Evolutionary conservation across 1,140 invertebrate genomes (phyloP).

Genomic region (Drosophila ananassae): DNA sequence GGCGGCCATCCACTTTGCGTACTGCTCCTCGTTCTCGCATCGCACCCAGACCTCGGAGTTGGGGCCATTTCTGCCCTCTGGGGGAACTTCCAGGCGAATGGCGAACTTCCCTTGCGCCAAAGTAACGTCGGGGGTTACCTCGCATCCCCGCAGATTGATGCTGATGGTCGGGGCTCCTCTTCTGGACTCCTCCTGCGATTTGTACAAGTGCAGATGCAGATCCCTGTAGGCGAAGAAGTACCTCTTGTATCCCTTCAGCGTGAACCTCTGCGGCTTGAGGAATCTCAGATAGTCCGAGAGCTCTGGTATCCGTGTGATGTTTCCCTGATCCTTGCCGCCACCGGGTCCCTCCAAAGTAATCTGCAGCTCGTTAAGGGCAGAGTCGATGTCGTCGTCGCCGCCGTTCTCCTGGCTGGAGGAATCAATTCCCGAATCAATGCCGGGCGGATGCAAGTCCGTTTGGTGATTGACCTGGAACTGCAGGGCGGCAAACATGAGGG

Average conservation of each 20-base stretch:
- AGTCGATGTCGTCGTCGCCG: slow-evolving; percentile 90
- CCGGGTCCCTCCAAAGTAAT: slow-evolving; percentile 91
- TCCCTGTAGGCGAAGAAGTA: slow-evolving; percentile 96
- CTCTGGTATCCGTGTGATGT: slow-evolving; percentile 95
- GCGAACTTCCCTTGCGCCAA: slow-evolving; percentile 95
- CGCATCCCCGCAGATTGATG: slow-evolving; percentile 94
- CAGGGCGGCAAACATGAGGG: slow-evolving; percentile 98
- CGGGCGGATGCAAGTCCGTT: slow-evolving; percentile 88
- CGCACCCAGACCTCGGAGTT: slow-evolving; percentile 95
- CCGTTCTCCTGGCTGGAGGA: slow-evolving; percentile 80
- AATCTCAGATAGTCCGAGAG: slow-evolving; percentile 93
- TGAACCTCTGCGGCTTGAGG: slow-evolving; percentile 95
- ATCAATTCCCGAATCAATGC: slow-evolving; percentile 79
- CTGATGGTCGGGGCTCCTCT: slow-evolving; percentile 86
- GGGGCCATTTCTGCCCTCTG: slow-evolving; percentile 90
- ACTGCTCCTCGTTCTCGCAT: slow-evolving; percentile 97
- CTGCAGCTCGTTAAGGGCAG: slow-evolving; percentile 94
- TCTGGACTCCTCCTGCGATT: slow-evolving; percentile 89
- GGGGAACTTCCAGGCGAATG: slow-evolving; percentile 97
- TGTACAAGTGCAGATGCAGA: slow-evolving; percentile 85
- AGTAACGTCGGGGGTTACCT: slow-evolving; percentile 98
- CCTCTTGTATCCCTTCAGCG: slow-evolving; percentile 94
- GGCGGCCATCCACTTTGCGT: slow-evolving; percentile 99
- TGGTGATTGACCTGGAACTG: slow-evolving; percentile 98
- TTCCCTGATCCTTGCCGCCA: slow-evolving; percentile 86